A percentile compares a stretch with the other conserved stretches of the same genome.
Evolutionary conservation across 2,113 vertebrate genomes (phyloP).

Genomic region (Scartelaos histophorus): DNA sequence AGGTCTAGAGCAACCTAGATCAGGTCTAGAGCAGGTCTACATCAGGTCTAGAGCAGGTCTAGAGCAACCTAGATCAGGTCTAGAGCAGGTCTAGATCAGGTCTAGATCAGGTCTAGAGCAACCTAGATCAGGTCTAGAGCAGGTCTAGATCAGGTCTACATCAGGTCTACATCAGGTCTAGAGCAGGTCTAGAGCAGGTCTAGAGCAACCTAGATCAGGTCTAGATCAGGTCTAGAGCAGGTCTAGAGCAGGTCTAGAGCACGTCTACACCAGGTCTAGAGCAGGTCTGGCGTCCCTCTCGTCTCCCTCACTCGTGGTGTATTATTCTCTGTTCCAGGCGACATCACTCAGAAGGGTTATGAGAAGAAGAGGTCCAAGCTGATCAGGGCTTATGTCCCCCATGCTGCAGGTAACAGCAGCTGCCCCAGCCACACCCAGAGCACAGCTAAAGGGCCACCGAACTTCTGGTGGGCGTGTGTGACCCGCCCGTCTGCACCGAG

Average conservation of each 20-base stretch:
- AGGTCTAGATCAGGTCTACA: too few species aligned
- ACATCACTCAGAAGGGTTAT: slow-evolving; percentile 98
- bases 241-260: not conserved
- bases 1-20: not conserved
- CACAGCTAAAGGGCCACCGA: not conserved
- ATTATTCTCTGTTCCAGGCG: slow-evolving; percentile 82
- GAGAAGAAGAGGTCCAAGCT: slow-evolving; percentile 97
- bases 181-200: not conserved
- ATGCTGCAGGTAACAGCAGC: slow-evolving; percentile 76
- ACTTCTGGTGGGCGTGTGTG: too few species aligned
- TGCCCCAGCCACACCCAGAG: not conserved
- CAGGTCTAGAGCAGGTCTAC: not conserved
- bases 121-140: too few species aligned
- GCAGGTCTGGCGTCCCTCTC: too few species aligned
- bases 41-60: not conserved
- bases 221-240: not conserved
- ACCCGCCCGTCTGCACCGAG: too few species aligned
- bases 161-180: too few species aligned
- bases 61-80: not conserved
- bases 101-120: too few species aligned
- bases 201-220: not conserved
- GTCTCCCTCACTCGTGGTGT: slow-evolving; percentile 52
- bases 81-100: not conserved
- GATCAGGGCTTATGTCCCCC: slow-evolving; percentile 91
- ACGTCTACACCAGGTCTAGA: not conserved